These are phyloP conservation scores for Callocephalon fimbriatum DNA, from an alignment of 2,113 vertebrate genomes.

Conservation along the genomic window DNA sequence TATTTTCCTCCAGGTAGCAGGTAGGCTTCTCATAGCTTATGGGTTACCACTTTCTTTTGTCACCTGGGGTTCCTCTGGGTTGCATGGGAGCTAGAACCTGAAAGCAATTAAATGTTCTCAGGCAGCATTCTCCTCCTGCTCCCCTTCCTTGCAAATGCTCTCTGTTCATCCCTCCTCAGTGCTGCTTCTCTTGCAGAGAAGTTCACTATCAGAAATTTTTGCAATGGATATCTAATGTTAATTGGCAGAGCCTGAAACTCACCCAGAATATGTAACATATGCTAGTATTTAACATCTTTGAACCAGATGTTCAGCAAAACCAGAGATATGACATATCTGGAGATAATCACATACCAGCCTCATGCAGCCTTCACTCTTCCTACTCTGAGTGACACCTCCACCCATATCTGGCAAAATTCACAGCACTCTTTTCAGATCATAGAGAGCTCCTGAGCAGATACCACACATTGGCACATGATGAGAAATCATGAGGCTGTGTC, in stretches of 20 bases:
- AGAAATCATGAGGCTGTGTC: conserved; percentile 20
- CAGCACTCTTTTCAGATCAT: not conserved
- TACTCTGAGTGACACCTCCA: conserved; percentile 26
- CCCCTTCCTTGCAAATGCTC: not conserved
- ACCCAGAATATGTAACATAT: not conserved
- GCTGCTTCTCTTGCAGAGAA: not conserved
- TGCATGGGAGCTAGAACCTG: not conserved
- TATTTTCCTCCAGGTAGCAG: not conserved
- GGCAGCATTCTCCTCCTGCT: not conserved
- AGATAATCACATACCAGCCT: not conserved
- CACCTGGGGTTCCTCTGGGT: not conserved
- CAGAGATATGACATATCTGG: not conserved
- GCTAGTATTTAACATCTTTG: not conserved
- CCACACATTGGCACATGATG: not conserved
- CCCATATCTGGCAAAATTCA: conserved; percentile 11
- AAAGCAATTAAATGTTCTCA: not conserved
- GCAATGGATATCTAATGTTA: not conserved
- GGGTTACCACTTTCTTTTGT: not conserved
- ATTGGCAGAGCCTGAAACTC: not conserved
- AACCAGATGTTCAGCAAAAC: conserved; percentile 11
- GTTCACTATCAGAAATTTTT: not conserved
- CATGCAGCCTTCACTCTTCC: not conserved
- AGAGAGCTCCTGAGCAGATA: conserved; percentile 25
- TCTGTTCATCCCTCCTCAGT: not conserved
- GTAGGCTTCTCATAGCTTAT: not conserved